Conservation (phyloP, 2,888 invertebrate genomes). For the Yponomeuta malinellus region DNA sequence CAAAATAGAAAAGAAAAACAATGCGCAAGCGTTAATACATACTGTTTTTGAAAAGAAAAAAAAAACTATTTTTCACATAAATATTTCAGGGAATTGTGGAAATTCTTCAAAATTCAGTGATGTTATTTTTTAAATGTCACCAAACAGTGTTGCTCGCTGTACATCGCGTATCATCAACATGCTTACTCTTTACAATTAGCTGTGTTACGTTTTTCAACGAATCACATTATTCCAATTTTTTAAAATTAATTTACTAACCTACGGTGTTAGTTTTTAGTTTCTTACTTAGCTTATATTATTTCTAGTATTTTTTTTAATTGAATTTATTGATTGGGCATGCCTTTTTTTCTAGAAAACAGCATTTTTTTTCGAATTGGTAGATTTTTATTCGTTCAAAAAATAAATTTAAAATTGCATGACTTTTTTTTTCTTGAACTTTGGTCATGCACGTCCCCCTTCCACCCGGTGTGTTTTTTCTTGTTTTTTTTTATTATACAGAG, state of each 20-base stretch:
- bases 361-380: slow-evolving; percentile 29
- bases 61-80: too few relatives aligned
- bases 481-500: slow-evolving; percentile 26
- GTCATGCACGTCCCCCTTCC: slow-evolving; percentile 39
- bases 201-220: slow-evolving; percentile 9
- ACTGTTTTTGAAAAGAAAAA: too few relatives aligned
- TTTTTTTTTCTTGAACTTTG: slow-evolving; percentile 20
- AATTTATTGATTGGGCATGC: slow-evolving; percentile 33
- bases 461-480: slow-evolving; percentile 11
- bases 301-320: slow-evolving; percentile 25
- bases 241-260: slow-evolving; percentile 7
- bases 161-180: neutral
- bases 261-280: slow-evolving; percentile 17
- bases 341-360: slow-evolving; percentile 29
- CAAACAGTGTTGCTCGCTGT: neutral
- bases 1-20: too few relatives aligned
- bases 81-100: too few relatives aligned
- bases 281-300: slow-evolving; percentile 23
- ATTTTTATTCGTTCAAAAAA: slow-evolving; percentile 24
- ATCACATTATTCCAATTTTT: neutral
- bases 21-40: too few relatives aligned
- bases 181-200: neutral
- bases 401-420: slow-evolving; percentile 33
- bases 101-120: too few relatives aligned
- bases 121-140: too few relatives aligned